phyloP scores from a whole-genome alignment of 2,113 vertebrate genomes.

The Istiophorus platypterus region DNA sequence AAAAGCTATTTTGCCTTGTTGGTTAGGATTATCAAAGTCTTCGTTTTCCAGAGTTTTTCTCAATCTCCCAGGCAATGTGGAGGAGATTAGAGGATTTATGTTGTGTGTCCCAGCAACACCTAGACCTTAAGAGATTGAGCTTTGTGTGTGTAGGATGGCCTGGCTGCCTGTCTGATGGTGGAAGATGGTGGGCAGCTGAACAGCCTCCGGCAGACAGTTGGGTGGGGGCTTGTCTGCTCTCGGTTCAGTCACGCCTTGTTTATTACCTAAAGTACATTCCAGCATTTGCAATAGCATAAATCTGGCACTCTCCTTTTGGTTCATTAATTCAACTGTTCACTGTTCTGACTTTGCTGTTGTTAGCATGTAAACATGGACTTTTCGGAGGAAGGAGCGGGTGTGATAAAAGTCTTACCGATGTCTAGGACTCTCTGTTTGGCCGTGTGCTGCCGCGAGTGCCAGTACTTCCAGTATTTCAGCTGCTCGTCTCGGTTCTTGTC shows the following conservation, averaged over 20 bases:
- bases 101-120: slow-evolving; percentile 52
- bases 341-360: neutral
- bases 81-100: slow-evolving; percentile 68
- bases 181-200: slow-evolving; percentile 51
- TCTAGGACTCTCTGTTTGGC: slow-evolving; percentile 97
- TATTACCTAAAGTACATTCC: slow-evolving; percentile 57
- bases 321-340: neutral
- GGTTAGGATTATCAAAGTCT: neutral
- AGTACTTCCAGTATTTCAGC: slow-evolving; percentile 99
- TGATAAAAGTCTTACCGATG: slow-evolving; percentile 87
- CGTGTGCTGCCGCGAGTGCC: slow-evolving; percentile 97
- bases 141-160: neutral
- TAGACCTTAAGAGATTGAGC: slow-evolving; percentile 55
- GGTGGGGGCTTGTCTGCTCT: slow-evolving; percentile 73
- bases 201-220: slow-evolving; percentile 46
- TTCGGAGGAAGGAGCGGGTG: neutral
- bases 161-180: neutral
- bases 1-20: slow-evolving; percentile 12
- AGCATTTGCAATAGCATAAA: slow-evolving; percentile 37
- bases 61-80: slow-evolving; percentile 40
- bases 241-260: slow-evolving; percentile 53
- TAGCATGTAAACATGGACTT: neutral
- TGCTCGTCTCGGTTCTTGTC: slow-evolving; percentile 98
- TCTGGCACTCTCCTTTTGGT: slow-evolving; percentile 32
- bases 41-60: slow-evolving; percentile 39